These are phyloP conservation scores for Camponotus floridanus DNA, from an alignment of 1,140 invertebrate genomes.

Conservation along the genomic window DNA sequence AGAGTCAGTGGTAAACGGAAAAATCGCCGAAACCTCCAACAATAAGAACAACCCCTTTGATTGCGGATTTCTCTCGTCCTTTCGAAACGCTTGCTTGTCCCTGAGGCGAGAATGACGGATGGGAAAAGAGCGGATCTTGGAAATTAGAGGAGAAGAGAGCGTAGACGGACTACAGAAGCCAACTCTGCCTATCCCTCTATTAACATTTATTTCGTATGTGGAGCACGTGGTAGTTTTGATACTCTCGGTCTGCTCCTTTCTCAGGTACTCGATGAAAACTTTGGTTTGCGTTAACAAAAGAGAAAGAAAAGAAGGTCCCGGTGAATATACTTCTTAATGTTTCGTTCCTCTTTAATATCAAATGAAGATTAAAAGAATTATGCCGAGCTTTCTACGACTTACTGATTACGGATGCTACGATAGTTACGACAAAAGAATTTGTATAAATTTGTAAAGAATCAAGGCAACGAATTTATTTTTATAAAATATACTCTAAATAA, in stretches of 20 bases:
- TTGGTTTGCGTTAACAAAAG: neutral
- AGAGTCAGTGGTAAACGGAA: constrained; percentile 23
- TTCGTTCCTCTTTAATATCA: constrained; percentile 26
- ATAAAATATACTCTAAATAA: neutral
- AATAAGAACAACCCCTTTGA: constrained; percentile 74
- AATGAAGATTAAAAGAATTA: neutral
- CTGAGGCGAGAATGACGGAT: neutral
- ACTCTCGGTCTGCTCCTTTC: neutral
- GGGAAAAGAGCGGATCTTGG: constrained; percentile 23
- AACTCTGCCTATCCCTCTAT: constrained; percentile 39
- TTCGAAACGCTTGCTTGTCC: constrained; percentile 57
- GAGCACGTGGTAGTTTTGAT: constrained; percentile 30
- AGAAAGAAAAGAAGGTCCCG: neutral
- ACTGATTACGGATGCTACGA: constrained; percentile 12
- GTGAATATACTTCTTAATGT: constrained; percentile 6
- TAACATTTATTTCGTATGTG: constrained; percentile 64
- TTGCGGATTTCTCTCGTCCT: constrained; percentile 70
- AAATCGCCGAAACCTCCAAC: constrained; percentile 33
- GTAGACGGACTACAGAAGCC: neutral
- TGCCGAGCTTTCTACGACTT: neutral
- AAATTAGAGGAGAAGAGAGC: constrained; percentile 8
- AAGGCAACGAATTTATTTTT: neutral
- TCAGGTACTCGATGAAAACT: constrained; percentile 9
- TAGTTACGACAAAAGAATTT: neutral
- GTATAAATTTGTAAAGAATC: constrained; percentile 33